Evolutionary conservation across 2,113 vertebrate genomes (phyloP).

Genomic region (Bubo bubo): DNA sequence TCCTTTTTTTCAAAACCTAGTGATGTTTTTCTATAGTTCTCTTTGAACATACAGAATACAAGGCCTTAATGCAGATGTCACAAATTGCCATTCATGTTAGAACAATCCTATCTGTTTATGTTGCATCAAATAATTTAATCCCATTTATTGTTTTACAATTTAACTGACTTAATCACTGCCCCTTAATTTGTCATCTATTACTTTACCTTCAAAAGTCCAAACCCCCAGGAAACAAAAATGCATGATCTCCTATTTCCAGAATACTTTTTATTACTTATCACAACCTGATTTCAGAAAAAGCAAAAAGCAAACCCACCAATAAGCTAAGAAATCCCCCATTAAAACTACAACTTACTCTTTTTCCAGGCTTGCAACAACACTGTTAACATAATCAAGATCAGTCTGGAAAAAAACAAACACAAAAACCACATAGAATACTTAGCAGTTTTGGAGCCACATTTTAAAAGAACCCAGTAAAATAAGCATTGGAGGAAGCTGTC

Average conservation of each 20-base stretch:
- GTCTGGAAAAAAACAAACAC: constrained; percentile 78
- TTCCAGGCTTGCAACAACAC: constrained; percentile 88
- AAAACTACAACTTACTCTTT: constrained; percentile 89
- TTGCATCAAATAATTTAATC: neutral
- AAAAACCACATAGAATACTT: neutral
- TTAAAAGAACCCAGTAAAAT: neutral
- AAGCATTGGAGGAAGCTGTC: neutral
- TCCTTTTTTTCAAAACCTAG: neutral
- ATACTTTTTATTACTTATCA: neutral
- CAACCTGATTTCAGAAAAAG: neutral
- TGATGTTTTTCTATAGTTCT: neutral
- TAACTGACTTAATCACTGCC: neutral
- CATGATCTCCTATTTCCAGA: neutral
- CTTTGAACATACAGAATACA: neutral
- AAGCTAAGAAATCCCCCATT: neutral
- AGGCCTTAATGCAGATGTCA: neutral
- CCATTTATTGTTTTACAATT: neutral
- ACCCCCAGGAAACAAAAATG: neutral
- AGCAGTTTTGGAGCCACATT: neutral
- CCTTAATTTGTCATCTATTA: neutral
- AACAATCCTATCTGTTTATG: neutral
- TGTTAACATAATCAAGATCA: constrained; percentile 89
- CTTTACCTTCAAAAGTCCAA: neutral
- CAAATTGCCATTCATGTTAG: neutral
- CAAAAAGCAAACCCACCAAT: neutral